Evolutionary conservation across 2,113 vertebrate genomes (phyloP), one percentile per base, ranked within the genome.

Genomic region (Ammodramus savannarum): DNA sequence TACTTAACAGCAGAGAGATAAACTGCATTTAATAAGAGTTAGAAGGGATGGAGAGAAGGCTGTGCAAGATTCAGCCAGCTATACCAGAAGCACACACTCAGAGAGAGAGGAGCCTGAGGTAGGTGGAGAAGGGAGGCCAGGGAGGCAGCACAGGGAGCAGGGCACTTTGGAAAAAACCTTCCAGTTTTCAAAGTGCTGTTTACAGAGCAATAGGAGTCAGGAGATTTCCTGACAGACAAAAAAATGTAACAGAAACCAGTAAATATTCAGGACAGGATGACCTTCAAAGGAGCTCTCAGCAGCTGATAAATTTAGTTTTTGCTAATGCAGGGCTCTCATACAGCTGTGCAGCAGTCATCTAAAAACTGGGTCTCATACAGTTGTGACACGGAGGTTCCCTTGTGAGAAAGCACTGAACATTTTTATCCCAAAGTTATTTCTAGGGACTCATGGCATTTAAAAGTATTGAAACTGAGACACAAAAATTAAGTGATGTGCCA

Each of bases 1-100:
- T 91, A 91, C 85, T 97, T 96, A 96, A 91, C 73, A 85, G 81
- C 93, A 96, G 52, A 92, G 78, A 92, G 90, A 97, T 91, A 97
- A 96, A 96, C 84, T 79, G 73, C 90, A 94, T 92, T 97, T 95
- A 97, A 93, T 97, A 95, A 96, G 76, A 95, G 89, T 85, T 87
- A 85, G 93, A 90, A 91, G 34, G 84, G 66, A 86, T 79, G 72
- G 29, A 92, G 36, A 75, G 63, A 73, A 79, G 9, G 55, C 69
- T 91, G 46, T 73, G 54, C 59, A 94, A 73, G 69, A 68, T 72
- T 61, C 85, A 76, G 59, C 27, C 72, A 52, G 67, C 57, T 85
- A 55, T 29, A 77, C 3, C 38, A 91, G 75, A 69, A 87, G 77
- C 86, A 59, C 23, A 38, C 54, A 67, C 21, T 6, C 2, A 38